phyloP scores from a whole-genome alignment of 1,140 invertebrate species.

The Pseudomyrmex concolor region DNA sequence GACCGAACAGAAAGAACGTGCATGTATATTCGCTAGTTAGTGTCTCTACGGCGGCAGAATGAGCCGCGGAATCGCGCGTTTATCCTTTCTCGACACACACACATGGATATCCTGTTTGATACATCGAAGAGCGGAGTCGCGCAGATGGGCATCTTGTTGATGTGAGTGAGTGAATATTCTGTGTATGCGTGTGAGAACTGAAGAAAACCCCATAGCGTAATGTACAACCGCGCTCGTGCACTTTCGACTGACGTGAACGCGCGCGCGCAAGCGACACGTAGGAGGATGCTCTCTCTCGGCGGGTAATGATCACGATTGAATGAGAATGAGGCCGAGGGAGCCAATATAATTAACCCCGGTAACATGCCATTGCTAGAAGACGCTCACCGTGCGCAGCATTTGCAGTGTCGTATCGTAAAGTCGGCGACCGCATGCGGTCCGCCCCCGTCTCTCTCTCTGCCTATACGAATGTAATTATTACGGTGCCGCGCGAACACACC shows the following conservation, averaged over 20 bases:
- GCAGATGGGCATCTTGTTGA: conserved; percentile 57
- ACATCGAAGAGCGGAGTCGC: conserved; percentile 36
- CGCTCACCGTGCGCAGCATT: conserved; percentile 59
- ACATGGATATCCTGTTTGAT: neutral
- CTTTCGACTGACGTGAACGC: conserved; percentile 27
- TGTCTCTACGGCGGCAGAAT: conserved; percentile 49
- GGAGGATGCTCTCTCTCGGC: conserved; percentile 75
- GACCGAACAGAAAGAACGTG: conserved; percentile 63
- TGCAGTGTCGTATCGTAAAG: conserved; percentile 7
- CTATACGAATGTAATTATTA: conserved; percentile 74
- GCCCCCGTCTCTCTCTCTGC: conserved; percentile 29
- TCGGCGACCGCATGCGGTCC: conserved; percentile 35
- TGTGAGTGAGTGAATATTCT: conserved; percentile 39
- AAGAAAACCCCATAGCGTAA: conserved; percentile 56
- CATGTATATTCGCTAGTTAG: conserved; percentile 72
- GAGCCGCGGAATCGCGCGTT: conserved; percentile 47
- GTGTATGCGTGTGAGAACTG: conserved; percentile 17
- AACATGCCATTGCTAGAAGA: conserved; percentile 77
- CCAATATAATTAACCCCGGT: conserved; percentile 81
- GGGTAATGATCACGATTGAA: conserved; percentile 82
- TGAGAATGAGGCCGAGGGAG: conserved; percentile 81
- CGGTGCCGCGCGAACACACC: conserved; percentile 67
- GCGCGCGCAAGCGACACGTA: conserved; percentile 75
- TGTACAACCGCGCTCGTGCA: conserved; percentile 38
- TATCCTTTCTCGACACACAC: conserved; percentile 29